Base-by-base conservation (phyloP, 2,113 vertebrate species). In the Polypterus senegalus region DNA sequence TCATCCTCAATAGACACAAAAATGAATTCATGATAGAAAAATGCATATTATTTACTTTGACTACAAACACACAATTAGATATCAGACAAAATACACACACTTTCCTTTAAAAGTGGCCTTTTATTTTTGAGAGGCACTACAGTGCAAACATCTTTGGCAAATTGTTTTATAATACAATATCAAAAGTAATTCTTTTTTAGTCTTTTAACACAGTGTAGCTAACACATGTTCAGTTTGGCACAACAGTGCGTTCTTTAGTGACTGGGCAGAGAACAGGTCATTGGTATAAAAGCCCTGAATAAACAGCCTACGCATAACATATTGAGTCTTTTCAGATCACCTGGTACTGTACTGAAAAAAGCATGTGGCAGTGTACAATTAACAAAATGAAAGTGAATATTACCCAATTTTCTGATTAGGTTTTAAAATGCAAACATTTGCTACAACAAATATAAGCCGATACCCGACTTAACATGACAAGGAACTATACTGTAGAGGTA, bases 111-210 rank as follows among this genome's bases (percentile, higher is more conserved):
- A 77, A 63, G 80, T 77, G 78, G 77, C 77, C 77, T 79, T 67
- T 70, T 78, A 76, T 73, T 82, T 74, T 78, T 61, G 67, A 82
- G 73, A 86, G 74, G 77, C 78, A 78, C 81, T 77, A 81, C 84
- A 88, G 84, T 86, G 86, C 86, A 88, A 88, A 85, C 79, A 79
- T 73, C 79, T 86, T 88, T 88, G 83, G 86, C 79, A 82, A 81
- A 82, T 48, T 48, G 11, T 57, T 51, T 54, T 57, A 86, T 78
- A 86, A 83, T 73, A 84, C 74, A 74, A 78, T 77, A 77, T 80
- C 77, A 75, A 68, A 76, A 71, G 75, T 70, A 69, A 67, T 72
- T 77, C 46, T 27, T 58, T 58, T 45, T 78, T 66, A 73, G 63
- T 67, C 60, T 70, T 55, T 60, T 46, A 48, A 75, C 67, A 66